These are phyloP conservation scores for Ifrita kowaldi DNA, from an alignment of 2,113 vertebrate genomes.

Conservation along the genomic window DNA sequence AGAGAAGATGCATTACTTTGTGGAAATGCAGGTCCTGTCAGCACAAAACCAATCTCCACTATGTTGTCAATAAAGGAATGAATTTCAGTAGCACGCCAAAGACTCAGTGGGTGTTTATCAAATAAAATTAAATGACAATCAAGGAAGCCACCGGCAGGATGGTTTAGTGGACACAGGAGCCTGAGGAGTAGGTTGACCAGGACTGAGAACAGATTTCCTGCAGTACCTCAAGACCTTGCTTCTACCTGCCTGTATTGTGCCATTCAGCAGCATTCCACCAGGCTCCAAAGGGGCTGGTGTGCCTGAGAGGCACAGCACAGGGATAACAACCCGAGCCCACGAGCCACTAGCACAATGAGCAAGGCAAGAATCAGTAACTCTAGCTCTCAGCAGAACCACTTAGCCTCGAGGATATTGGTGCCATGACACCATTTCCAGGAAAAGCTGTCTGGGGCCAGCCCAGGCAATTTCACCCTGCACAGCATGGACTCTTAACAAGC, in stretches of 20 bases:
- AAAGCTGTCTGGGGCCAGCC: background rate
- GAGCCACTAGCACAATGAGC: background rate
- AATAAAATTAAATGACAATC: background rate
- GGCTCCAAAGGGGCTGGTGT: background rate
- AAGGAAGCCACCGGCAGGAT: background rate
- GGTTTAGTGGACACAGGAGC: background rate
- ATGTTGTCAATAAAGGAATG: background rate
- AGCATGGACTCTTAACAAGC: background rate
- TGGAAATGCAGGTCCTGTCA: background rate
- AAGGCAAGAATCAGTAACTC: background rate
- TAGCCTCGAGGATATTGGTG: background rate
- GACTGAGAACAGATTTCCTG: background rate
- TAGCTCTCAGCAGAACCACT: background rate
- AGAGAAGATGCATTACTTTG: background rate
- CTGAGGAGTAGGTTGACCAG: background rate
- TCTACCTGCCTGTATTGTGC: background rate
- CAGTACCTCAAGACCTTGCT: background rate
- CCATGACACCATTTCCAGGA: background rate
- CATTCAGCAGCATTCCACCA: background rate
- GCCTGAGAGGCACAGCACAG: background rate
- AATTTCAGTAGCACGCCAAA: background rate
- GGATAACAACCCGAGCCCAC: background rate
- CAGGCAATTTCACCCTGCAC: constrained; percentile 3
- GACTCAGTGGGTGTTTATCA: background rate
- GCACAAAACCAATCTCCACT: background rate